phyloP scores from a whole-genome alignment of 2,113 vertebrate genomes.

The Protomyctophum bolini region DNA sequence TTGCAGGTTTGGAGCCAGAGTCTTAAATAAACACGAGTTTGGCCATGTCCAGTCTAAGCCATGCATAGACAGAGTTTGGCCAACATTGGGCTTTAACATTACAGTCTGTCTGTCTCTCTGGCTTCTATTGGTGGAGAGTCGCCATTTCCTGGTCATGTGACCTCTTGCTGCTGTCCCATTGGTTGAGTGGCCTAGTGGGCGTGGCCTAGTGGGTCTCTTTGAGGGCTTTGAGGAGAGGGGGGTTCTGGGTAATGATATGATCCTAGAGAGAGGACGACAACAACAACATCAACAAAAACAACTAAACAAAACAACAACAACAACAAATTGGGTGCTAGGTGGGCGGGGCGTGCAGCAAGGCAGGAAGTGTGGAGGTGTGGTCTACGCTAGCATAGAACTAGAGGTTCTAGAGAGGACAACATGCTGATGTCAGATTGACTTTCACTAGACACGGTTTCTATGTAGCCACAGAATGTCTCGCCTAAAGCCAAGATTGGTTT shows the following conservation, averaged over 20 bases:
- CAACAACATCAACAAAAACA: slow-evolving; percentile 98
- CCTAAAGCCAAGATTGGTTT: no score
- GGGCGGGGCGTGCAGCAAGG: slow-evolving; percentile 81
- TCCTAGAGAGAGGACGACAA: slow-evolving; percentile 99
- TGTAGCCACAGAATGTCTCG: no score
- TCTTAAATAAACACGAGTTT: slow-evolving; percentile 55
- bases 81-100: slow-evolving; percentile 56
- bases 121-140: slow-evolving; percentile 74
- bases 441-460: no score
- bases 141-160: slow-evolving; percentile 78
- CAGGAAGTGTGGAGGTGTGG: slow-evolving; percentile 62
- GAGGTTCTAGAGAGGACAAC: slow-evolving; percentile 40
- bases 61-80: slow-evolving; percentile 60
- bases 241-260: slow-evolving; percentile 98
- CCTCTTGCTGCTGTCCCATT: slow-evolving; percentile 78
- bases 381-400: slow-evolving; percentile 44
- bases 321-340: slow-evolving; percentile 89
- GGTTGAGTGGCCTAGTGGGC: slow-evolving; percentile 76
- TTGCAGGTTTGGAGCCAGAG: slow-evolving; percentile 57
- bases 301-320: slow-evolving; percentile 84
- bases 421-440: no score
- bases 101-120: slow-evolving; percentile 70
- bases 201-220: slow-evolving; percentile 99
- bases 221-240: slow-evolving; percentile 99
- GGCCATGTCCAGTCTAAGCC: slow-evolving; percentile 67